phyloP scores from a whole-genome alignment of 2,113 vertebrate species.

The Nycticryphes semicollaris region DNA sequence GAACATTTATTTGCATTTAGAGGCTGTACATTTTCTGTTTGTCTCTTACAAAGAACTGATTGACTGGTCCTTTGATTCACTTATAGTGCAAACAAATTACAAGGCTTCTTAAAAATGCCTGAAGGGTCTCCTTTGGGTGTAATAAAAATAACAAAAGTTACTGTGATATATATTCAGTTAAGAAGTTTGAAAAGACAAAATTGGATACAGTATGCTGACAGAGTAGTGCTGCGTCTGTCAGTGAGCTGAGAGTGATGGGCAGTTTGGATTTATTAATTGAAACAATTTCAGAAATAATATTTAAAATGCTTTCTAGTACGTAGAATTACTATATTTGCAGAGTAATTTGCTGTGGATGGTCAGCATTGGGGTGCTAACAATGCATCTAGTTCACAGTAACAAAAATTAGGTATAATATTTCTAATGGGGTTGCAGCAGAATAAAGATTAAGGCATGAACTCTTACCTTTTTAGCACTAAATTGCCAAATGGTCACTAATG shows the following conservation, averaged over 20 bases:
- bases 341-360: not conserved
- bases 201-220: not conserved
- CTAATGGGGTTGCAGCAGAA: not conserved
- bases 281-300: not conserved
- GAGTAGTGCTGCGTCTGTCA: not conserved
- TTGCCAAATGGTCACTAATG: not conserved
- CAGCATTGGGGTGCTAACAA: not conserved
- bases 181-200: not conserved
- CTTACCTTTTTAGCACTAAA: not conserved
- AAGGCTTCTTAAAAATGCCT: not conserved
- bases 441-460: not conserved
- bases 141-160: not conserved
- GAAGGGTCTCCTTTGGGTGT: not conserved
- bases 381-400: not conserved
- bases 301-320: not conserved
- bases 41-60: not conserved
- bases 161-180: not conserved
- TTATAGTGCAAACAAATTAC: not conserved
- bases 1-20: not conserved
- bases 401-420: not conserved
- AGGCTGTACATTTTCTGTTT: not conserved
- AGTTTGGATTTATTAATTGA: not conserved
- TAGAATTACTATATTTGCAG: not conserved
- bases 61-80: not conserved
- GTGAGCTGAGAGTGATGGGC: not conserved